phyloP scores from a whole-genome alignment of 1,140 invertebrate species.

The Lucilia sericata region DNA sequence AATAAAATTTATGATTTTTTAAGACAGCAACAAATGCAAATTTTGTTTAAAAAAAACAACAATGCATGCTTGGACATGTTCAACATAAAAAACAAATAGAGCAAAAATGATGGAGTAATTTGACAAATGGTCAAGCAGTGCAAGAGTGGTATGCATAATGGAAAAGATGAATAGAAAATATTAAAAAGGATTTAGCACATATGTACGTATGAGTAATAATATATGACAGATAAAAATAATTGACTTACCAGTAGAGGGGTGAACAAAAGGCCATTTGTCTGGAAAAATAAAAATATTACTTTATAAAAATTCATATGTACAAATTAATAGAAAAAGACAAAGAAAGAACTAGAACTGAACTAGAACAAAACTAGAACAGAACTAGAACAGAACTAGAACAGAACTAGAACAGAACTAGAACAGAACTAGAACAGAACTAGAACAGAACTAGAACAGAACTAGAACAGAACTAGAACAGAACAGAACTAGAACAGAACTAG shows the following conservation, averaged over 20 bases:
- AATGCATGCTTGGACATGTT: neutral
- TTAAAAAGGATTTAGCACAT: neutral
- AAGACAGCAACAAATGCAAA: constrained; percentile 37
- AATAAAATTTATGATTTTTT: constrained; percentile 42
- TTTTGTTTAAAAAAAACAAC: neutral
- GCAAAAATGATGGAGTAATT: constrained; percentile 16
- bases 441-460: no score
- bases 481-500: no score
- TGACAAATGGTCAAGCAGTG: neutral
- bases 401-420: no score
- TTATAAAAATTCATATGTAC: no score
- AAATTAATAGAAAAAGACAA: no score
- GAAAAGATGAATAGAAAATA: neutral
- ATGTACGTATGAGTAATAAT: neutral
- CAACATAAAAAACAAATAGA: constrained; percentile 1
- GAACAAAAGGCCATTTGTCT: no score
- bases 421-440: no score
- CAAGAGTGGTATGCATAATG: neutral
- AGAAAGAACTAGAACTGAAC: no score
- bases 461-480: no score
- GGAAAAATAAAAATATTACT: no score
- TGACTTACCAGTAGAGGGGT: neutral
- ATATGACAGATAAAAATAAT: neutral
- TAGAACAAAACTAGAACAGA: no score
- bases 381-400: no score